Conservation (phyloP, 2,113 vertebrate genomes). For the Todiramphus saurophagus region DNA sequence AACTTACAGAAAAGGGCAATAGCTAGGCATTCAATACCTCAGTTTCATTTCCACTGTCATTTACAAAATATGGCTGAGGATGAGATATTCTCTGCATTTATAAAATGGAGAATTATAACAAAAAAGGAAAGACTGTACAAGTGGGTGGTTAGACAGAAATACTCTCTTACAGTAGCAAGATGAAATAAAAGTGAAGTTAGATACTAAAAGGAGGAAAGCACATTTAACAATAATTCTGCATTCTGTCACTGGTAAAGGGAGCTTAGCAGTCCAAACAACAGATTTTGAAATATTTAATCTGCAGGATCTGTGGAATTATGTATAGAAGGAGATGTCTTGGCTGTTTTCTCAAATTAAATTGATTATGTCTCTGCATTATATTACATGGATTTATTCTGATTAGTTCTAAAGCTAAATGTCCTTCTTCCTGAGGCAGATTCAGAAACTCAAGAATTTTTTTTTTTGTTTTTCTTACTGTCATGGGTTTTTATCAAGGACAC, state of each 20-base stretch:
- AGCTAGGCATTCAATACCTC: background rate
- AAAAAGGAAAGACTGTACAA: background rate
- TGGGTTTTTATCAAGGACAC: background rate
- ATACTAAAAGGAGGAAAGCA: background rate
- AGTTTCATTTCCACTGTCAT: background rate
- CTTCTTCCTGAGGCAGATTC: background rate
- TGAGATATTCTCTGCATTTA: background rate
- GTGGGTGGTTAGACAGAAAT: constrained; percentile 7
- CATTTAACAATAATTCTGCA: background rate
- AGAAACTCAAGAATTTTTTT: background rate
- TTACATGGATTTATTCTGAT: background rate
- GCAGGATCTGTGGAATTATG: background rate
- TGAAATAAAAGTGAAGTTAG: constrained; percentile 29
- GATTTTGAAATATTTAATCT: constrained; percentile 26
- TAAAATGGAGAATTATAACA: background rate
- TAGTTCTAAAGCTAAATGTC: background rate
- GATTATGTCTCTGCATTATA: background rate
- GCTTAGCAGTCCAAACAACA: background rate
- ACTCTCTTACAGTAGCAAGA: background rate
- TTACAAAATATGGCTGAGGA: background rate
- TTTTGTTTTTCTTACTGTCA: background rate
- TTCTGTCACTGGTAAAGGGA: background rate
- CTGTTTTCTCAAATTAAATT: constrained; percentile 19
- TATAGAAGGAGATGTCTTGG: background rate
- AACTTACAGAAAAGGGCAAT: background rate